phyloP scores from a whole-genome alignment of 2,113 vertebrate species.

The Campylomormyrus tamandua region DNA sequence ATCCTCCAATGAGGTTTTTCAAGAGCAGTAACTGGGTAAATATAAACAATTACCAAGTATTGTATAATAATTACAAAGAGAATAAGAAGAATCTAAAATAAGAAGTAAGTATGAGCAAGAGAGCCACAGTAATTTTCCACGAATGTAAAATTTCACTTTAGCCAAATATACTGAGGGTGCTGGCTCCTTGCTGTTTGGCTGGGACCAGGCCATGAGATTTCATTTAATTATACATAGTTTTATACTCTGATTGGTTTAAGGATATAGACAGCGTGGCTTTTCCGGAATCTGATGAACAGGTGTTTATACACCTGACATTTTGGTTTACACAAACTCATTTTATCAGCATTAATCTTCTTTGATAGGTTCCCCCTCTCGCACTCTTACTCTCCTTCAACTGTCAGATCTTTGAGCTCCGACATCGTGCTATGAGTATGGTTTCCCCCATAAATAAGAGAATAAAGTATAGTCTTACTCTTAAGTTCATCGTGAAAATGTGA shows the following conservation, averaged over 20 bases:
- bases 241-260: neutral
- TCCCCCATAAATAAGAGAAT: neutral
- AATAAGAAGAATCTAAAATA: neutral
- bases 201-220: neutral
- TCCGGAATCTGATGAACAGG: neutral
- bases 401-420: neutral
- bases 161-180: neutral
- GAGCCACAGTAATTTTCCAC: neutral
- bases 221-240: neutral
- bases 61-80: neutral
- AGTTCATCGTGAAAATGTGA: neutral
- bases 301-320: neutral
- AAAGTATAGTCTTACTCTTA: neutral
- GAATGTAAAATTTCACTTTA: neutral
- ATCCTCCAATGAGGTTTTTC: neutral
- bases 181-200: neutral
- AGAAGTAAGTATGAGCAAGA: neutral
- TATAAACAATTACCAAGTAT: neutral
- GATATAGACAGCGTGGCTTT: neutral
- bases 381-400: neutral
- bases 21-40: neutral
- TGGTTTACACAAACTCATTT: neutral
- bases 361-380: neutral
- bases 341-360: neutral
- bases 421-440: neutral